Base-by-base conservation (phyloP, 2,888 invertebrate genomes). In the Macrosoma leucophasiata region DNA sequence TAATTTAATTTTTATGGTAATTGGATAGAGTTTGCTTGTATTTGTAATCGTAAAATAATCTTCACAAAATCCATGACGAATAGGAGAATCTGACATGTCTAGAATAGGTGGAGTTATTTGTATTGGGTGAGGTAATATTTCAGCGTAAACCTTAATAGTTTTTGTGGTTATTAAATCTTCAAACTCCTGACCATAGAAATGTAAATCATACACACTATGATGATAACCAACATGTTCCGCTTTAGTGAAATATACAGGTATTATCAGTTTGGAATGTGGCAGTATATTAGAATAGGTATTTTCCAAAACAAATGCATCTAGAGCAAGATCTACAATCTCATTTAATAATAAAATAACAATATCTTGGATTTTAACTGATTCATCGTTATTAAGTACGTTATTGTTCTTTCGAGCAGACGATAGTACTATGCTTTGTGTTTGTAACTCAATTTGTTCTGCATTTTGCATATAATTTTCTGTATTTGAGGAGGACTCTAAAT, bases 81-180 rank as follows among this genome's bases (percentile, higher is more conserved):
- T 32, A 17, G 60, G 54, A 3, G 71, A 59, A 13, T 50, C 20
- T 1, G 68, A 55, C 75, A 82, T 75, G 37, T 79, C 79, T 35
- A 82, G 52, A 19, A 81, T 48, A 24, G 36, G 19, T 1, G 82
- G 82, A 8, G 42, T 8, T 46, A 82, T 58, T 45, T 53, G 35
- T 35, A 82, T 49, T 8, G 81, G 79, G 53, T 73, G 62, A 3
- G 70, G 61, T 25, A 76, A 46, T 32, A 72, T 55, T 51, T 79
- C 74, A 9, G 68, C 68, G 33, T 62, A 73, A 8, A 82, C 48
- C 49, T 55, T 66, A 0, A 64, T 31, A 4, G 52, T 59, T 58
- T 66, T 74, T 3, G 47, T 63, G 6, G 57, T 39, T 8, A 64
- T 23, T 2, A 60, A 29, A 10, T 51, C 39, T 11, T 63, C 48